A percentile compares a stretch with the other conserved stretches of the same genome.
Evolutionary conservation across 2,113 vertebrate species (phyloP).

Genomic region (Chaenogobius annularis): DNA sequence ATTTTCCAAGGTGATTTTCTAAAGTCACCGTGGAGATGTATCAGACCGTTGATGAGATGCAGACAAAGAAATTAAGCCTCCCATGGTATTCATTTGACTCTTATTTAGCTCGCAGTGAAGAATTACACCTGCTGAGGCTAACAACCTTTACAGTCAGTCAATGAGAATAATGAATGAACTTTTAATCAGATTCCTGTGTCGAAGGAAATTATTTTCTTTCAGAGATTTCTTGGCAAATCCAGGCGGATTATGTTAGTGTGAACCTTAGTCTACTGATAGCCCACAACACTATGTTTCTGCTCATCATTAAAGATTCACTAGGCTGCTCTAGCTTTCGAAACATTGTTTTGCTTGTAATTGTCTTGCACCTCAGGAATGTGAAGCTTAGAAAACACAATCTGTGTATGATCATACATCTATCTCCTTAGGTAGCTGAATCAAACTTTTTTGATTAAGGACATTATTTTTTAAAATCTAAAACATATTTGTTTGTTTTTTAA

Average conservation of each 20-base stretch:
- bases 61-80: conserved; percentile 31
- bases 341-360: conserved; percentile 46
- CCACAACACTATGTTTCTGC: neutral
- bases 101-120: conserved; percentile 6
- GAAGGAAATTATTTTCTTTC: conserved; percentile 9
- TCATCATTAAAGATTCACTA: conserved; percentile 32
- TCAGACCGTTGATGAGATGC: conserved; percentile 36
- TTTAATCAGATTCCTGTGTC: conserved; percentile 3
- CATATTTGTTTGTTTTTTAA: too few relatives aligned
- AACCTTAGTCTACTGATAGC: conserved; percentile 19
- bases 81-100: conserved; percentile 18
- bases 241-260: neutral
- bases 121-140: conserved; percentile 24
- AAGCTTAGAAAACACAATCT: neutral
- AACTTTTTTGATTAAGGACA: too few relatives aligned
- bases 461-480: too few relatives aligned
- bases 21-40: conserved; percentile 36
- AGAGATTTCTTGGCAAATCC: neutral
- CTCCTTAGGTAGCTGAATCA: neutral
- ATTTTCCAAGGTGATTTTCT: conserved; percentile 24
- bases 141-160: conserved; percentile 17
- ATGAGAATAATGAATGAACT: conserved; percentile 7
- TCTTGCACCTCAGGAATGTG: conserved; percentile 3
- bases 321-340: conserved; percentile 30
- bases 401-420: neutral